Evolutionary conservation across 2,797 vertebrate genomes (phyloP).

Genomic region (Rhodeus uyekii): DNA sequence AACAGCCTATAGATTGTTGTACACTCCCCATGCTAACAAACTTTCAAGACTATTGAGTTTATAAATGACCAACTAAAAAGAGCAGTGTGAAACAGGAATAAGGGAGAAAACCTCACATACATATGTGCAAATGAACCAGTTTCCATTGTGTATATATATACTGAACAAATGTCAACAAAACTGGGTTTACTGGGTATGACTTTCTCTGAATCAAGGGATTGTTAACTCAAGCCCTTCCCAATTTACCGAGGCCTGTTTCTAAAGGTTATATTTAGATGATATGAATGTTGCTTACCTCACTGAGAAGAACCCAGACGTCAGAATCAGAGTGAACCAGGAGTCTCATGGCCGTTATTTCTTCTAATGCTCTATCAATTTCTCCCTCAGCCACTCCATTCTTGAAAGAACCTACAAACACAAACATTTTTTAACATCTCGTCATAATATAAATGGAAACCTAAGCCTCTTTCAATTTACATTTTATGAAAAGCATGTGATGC

Average conservation of each 20-base stretch:
- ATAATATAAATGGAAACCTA: neutral
- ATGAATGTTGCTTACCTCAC: constrained; percentile 63
- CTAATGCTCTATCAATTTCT: constrained; percentile 49
- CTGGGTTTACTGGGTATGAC: neutral
- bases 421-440: neutral
- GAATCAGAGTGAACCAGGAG: constrained; percentile 66
- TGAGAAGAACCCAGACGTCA: constrained; percentile 70
- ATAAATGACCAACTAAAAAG: no score
- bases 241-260: neutral
- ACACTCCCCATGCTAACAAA: no score
- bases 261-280: neutral
- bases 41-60: no score
- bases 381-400: constrained; percentile 65
- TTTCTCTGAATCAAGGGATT: neutral
- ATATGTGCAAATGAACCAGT: neutral
- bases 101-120: neutral
- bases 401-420: constrained; percentile 64
- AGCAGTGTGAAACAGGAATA: no score
- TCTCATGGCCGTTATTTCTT: constrained; percentile 64
- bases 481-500: no score
- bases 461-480: neutral
- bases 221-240: neutral
- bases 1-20: no score
- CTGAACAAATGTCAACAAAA: neutral
- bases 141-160: neutral